Evolutionary conservation across 2,113 vertebrate genomes (phyloP).

Genomic region (Pipa parva): DNA sequence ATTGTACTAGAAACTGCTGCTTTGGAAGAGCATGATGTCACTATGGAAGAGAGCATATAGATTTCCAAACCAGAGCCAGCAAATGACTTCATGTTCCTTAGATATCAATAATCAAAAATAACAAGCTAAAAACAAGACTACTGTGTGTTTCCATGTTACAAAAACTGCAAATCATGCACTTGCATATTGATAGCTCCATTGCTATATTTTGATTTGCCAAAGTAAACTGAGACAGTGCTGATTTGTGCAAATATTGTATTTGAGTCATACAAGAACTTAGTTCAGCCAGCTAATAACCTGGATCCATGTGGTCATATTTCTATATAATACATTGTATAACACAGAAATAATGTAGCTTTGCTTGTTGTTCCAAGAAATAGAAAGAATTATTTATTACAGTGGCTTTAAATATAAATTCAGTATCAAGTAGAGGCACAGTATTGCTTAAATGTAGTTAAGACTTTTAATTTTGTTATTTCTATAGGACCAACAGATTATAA

Average conservation of each 20-base stretch:
- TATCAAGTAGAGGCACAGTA: neutral
- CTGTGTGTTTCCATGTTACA: slow-evolving; percentile 9
- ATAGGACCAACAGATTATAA: neutral
- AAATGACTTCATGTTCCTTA: slow-evolving; percentile 34
- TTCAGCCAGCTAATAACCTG: neutral
- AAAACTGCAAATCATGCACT: neutral
- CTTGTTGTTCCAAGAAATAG: neutral
- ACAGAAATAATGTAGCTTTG: neutral
- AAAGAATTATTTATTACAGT: neutral
- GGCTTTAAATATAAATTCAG: neutral
- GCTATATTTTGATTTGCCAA: slow-evolving; percentile 1
- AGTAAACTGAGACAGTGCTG: slow-evolving; percentile 11
- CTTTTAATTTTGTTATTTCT: neutral
- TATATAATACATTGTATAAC: slow-evolving; percentile 8
- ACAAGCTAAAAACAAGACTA: slow-evolving; percentile 33
- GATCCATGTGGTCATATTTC: slow-evolving; percentile 4
- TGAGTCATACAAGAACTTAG: neutral
- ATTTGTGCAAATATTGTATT: slow-evolving; percentile 14
- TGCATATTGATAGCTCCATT: slow-evolving; percentile 4
- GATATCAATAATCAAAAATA: slow-evolving; percentile 36
- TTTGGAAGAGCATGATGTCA: slow-evolving; percentile 25
- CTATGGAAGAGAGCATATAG: slow-evolving; percentile 23
- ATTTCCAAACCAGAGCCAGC: slow-evolving; percentile 30
- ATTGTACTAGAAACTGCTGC: neutral
- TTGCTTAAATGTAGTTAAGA: neutral